phyloP scores from a whole-genome alignment of 2,888 invertebrate genomes.

The Callinectes sapidus region DNA sequence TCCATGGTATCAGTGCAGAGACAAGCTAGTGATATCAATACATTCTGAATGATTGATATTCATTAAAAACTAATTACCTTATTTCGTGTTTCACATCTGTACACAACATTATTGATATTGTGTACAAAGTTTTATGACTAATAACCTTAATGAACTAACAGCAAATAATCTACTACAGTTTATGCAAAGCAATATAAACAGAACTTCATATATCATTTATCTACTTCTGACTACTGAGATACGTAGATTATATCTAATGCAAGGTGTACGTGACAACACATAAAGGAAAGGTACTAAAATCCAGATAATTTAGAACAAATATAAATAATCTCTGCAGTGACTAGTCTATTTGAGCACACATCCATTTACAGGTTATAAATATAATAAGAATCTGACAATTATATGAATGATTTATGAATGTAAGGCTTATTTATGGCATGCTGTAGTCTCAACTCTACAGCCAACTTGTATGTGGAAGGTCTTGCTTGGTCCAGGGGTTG shows the following conservation, averaged over 20 bases:
- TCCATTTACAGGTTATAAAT: slow-evolving; percentile 29
- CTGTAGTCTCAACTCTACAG: not conserved
- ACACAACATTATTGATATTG: not conserved
- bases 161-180: slow-evolving; percentile 1
- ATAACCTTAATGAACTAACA: not conserved
- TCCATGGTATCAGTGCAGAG: slow-evolving; percentile 29
- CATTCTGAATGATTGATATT: not conserved
- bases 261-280: not conserved
- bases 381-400: slow-evolving; percentile 13
- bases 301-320: not conserved
- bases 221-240: not conserved
- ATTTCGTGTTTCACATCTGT: not conserved
- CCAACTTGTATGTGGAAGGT: slow-evolving; percentile 18
- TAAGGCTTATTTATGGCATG: slow-evolving; percentile 16
- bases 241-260: not conserved
- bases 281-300: not conserved
- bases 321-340: slow-evolving; percentile 37
- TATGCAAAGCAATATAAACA: not conserved
- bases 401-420: not conserved
- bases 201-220: not conserved
- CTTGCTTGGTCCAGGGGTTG: not conserved
- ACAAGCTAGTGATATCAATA: not conserved
- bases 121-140: not conserved
- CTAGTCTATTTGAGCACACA: slow-evolving; percentile 58
- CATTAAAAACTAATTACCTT: not conserved